Conservation (phyloP, 92 coral and sea anemone species). For the Parazoanthus swiftii region DNA sequence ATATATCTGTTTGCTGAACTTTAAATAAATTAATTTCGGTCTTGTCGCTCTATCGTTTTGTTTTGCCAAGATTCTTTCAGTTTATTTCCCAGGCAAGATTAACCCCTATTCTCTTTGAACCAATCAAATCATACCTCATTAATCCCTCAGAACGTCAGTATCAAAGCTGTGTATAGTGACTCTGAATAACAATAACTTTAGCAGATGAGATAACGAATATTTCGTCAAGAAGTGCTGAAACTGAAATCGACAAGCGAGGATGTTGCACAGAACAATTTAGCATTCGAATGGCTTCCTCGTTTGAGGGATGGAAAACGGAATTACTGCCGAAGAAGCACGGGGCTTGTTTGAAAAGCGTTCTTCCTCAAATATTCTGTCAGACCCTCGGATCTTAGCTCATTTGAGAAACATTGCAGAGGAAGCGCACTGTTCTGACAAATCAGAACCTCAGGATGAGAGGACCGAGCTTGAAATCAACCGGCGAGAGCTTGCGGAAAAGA, state of each 20-base stretch:
- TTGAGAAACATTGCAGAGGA: conserved; percentile 97
- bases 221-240: conserved; percentile 4
- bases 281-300: conserved; percentile 38
- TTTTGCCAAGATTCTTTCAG: conserved; percentile 11
- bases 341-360: conserved; percentile 94
- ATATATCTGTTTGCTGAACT: conserved; percentile 25
- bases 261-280: conserved; percentile 17
- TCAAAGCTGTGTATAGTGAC: conserved; percentile 15
- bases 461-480: conserved; percentile 80
- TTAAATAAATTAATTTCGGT: conserved; percentile 11
- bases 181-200: conserved; percentile 27
- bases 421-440: conserved; percentile 81
- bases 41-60: conserved; percentile 19
- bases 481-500: conserved; percentile 90
- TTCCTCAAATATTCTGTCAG: conserved; percentile 88
- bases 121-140: conserved; percentile 23
- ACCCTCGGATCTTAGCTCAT: conserved; percentile 93
- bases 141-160: conserved; percentile 39
- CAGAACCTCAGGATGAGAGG: conserved; percentile 74
- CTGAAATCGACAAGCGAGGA: conserved; percentile 23
- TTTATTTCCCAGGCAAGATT: conserved; percentile 21
- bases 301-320: conserved; percentile 73
- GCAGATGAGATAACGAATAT: background rate
- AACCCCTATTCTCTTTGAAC: conserved; percentile 16
- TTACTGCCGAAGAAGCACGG: conserved; percentile 60